Evolutionary conservation across 2,113 vertebrate genomes (phyloP).

Genomic region (Bufo bufo): DNA sequence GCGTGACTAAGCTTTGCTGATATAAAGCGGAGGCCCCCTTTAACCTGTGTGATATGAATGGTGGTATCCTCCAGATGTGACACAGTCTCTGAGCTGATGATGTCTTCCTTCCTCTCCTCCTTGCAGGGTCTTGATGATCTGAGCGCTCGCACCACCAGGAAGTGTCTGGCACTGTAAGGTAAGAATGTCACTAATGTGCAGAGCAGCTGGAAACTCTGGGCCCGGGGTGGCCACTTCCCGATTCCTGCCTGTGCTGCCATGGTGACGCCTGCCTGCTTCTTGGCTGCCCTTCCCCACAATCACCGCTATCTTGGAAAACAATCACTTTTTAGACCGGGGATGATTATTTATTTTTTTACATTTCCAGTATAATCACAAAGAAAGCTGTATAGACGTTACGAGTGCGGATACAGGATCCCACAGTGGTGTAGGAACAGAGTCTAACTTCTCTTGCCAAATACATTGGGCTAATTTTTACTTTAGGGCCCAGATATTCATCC

Average conservation of each 20-base stretch:
- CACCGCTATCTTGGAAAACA: conserved; percentile 13
- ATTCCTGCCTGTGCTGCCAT: conserved; percentile 26
- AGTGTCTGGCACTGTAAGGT: conserved; percentile 13
- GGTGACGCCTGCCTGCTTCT: conserved; percentile 14
- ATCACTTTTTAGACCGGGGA: not conserved
- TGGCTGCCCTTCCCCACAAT: not conserved
- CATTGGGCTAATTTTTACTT: not conserved
- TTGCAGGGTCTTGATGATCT: conserved; percentile 18
- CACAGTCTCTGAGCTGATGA: no score
- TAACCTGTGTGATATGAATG: no score
- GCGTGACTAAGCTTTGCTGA: no score
- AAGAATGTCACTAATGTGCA: conserved; percentile 32
- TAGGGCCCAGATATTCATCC: not conserved
- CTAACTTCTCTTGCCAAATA: not conserved
- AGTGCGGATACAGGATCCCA: not conserved
- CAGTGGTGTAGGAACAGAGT: not conserved
- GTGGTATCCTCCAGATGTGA: no score
- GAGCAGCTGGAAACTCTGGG: not conserved
- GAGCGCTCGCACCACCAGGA: not conserved
- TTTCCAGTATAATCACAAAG: conserved; percentile 1
- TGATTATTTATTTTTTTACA: not conserved
- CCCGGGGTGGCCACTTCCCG: conserved; percentile 1
- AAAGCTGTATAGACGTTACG: not conserved
- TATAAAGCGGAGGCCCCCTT: no score
- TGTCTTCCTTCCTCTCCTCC: not conserved